Evolutionary conservation across 1,140 invertebrate genomes (phyloP), one percentile per base, ranked within the genome.

Genomic region (Oppia nitens): DNA sequence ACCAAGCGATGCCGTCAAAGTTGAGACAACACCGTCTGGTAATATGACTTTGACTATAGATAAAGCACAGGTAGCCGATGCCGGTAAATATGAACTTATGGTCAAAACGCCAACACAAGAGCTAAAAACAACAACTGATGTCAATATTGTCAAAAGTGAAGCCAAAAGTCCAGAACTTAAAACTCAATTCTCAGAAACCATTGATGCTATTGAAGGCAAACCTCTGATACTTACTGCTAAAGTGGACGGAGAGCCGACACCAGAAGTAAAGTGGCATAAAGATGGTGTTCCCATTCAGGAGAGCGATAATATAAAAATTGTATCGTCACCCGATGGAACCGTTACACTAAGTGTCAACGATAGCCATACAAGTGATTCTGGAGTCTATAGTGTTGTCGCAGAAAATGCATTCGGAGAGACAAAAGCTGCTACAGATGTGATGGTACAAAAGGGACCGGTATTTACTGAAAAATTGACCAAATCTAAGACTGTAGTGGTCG

Each of bases 51-150:
- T 98, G 24, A 78, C 82, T 17, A 85, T 98, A 49, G 81, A 83
- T 57, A 81, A 86, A 55, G 81, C 87, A 0, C 78, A 78, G 53
- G 73, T 91, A 0, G 84, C 85, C 23, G 93, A 98, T 70, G 76
- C 85, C 25, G 94, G 91, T 9, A 85, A 84, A n/a, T 98, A 95
- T 68, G 89, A 89, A 0, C 82, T 94, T 12, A 80, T 91, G 1
- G 87, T 91, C 0, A 83, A 83, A 54, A 98, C 97, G 64, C 57
- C 68, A 6, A 70, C 70, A 3, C 78, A 77, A 17, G 66, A 64
- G 29, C 68, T 72, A 32, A 65, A 64, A 12, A 68, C 68, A 48
- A 68, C 69, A 51, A 68, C 69, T 12, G 68, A 63, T n/a, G 65
- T 73, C 24, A 47, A 57, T 3, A 23, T 57, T 11, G 11, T 53